Evolutionary conservation across 2,797 vertebrate species (phyloP), one percentile per base, ranked within the genome.

Genomic region (Salarias fasciatus): DNA sequence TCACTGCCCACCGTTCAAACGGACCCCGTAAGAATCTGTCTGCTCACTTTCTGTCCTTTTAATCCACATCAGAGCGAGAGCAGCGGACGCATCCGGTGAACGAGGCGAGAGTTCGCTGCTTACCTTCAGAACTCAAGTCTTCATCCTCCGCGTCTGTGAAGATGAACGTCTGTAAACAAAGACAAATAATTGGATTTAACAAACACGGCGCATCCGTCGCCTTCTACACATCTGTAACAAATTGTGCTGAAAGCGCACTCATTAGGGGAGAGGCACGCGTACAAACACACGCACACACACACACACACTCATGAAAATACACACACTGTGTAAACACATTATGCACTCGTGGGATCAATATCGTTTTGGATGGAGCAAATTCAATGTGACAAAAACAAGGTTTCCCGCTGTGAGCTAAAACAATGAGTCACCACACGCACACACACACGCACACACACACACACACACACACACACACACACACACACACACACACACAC

Each of bases 131-230:
- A 8, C 14, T 79, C 41, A 95, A 77, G 24, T 82, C 84, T 37
- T 82, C 72, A 0, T 96, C 95, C 12, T 79, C 85, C 43, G 85
- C 78, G 78, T 98, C 96, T 0, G 95, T 98, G 83, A 97, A 97
- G 80, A 97, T 52, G 1, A 93, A 96, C 0, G 96, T 97, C 96
- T 98, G 46, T 14, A 58, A 35, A 68, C 18, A 10, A 72, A 48
- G 29, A 14, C 11, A 40, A 80, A 38, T 31, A 83, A 11, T 12
- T 0, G 0, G 5, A 42, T 51, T 30, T 46, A 56, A 51, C 6
- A 18, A 24, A 43, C 50, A 36, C 11, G 5, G 3, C 11, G 24
- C 14, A 47, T 31, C 6, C 11, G 15, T 24, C 13, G 54, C 33
- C 38, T 14, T 54, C 15, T 56, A 28, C 45, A 44, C 13, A 28